A percentile compares a stretch with the other conserved stretches of the same genome.
Conservation (phyloP, 2,888 invertebrate genomes). For the Drosophila silvestris region DNA sequence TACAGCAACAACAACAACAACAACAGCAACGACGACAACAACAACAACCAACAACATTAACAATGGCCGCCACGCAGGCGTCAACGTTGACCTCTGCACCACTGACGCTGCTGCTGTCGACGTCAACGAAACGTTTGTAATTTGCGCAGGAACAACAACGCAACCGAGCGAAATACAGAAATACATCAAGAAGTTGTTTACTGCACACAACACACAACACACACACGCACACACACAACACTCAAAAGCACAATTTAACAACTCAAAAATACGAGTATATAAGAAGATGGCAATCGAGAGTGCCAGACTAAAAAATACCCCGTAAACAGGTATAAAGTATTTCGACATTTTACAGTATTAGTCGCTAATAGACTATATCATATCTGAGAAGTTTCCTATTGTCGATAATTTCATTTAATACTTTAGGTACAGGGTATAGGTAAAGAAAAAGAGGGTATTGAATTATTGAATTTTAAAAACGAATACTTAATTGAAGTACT, state of each 20-base stretch:
- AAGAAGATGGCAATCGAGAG: neutral
- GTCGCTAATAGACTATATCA: neutral
- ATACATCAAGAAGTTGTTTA: constrained; percentile 27
- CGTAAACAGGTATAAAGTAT: neutral
- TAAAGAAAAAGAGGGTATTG: neutral
- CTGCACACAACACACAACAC: constrained; percentile 6
- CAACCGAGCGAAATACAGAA: constrained; percentile 22
- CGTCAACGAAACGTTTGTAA: constrained; percentile 42
- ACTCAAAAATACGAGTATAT: constrained; percentile 16
- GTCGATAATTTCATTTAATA: neutral
- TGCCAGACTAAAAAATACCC: neutral
- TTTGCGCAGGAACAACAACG: constrained; percentile 23
- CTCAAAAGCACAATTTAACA: constrained; percentile 4
- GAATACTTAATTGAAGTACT: neutral
- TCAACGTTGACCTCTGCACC: constrained; percentile 51
- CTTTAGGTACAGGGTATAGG: neutral
- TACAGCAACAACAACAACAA: constrained; percentile 45
- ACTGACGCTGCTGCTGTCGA: constrained; percentile 22
- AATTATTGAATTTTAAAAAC: neutral
- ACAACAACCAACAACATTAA: constrained; percentile 26
- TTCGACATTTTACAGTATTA: neutral
- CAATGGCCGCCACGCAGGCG: constrained; percentile 76
- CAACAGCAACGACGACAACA: constrained; percentile 12
- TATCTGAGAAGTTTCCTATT: neutral
- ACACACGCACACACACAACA: constrained; percentile 5